Conservation (phyloP, 2,797 vertebrate genomes). For the Acrossocheilus fasciatus region DNA sequence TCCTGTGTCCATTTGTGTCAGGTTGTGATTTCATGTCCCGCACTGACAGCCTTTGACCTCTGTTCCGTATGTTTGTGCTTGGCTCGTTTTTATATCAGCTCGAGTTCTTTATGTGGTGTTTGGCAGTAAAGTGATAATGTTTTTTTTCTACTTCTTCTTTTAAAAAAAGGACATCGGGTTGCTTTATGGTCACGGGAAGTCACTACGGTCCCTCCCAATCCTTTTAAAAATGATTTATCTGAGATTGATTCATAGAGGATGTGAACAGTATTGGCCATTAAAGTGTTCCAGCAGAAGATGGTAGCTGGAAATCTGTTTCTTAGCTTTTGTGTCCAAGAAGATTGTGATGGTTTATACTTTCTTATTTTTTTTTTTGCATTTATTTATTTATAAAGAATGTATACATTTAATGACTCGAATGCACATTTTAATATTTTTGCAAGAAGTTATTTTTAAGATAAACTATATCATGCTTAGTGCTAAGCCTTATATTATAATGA, state of each 20-base stretch:
- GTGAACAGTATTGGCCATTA: constrained; percentile 48
- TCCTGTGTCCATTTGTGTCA: constrained; percentile 61
- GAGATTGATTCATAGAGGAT: constrained; percentile 43
- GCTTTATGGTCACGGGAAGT: constrained; percentile 55
- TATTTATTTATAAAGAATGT: neutral
- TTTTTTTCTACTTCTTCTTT: constrained; percentile 6
- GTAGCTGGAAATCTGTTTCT: constrained; percentile 21
- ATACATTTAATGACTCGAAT: neutral
- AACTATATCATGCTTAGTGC: neutral
- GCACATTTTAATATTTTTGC: neutral
- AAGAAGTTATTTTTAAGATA: neutral
- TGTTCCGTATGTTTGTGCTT: constrained; percentile 63
- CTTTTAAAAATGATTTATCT: constrained; percentile 62
- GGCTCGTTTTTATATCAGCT: constrained; percentile 41
- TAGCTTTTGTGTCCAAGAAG: neutral
- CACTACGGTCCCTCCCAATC: constrained; percentile 37
- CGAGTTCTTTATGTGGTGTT: constrained; percentile 50
- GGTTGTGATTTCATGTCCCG: constrained; percentile 72
- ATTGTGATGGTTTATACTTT: neutral
- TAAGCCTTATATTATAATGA: neutral
- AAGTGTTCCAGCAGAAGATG: constrained; percentile 50
- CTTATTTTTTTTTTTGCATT: neutral
- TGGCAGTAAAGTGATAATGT: constrained; percentile 54
- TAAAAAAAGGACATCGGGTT: constrained; percentile 37
- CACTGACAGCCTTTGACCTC: constrained; percentile 71